Base-by-base conservation (phyloP, 2,113 vertebrate species). In the Coreoperca whiteheadi region DNA sequence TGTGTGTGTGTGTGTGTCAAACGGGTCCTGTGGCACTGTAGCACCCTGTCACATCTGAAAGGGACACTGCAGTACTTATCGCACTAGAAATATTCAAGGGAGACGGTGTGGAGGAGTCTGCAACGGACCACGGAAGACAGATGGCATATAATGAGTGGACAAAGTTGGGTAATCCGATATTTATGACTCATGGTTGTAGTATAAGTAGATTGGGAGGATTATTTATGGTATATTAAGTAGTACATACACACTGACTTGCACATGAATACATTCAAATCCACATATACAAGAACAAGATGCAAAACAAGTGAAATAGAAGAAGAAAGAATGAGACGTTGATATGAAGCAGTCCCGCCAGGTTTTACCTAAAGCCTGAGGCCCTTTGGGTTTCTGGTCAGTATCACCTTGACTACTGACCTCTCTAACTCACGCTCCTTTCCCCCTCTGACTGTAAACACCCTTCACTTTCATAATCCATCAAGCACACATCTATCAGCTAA, bases 381-480 rank as follows among this genome's bases (percentile, higher is more conserved):
- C 73, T 77, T 48, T 25, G 37, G 18, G 79, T 82, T 81, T 93
- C 91, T 93, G 92, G 89, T 89, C 84, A 91, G 85, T 82, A 71
- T 94, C 91, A 92, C 87, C 57, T 79, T 78, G 91, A 93, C 85
- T 18, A 89, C 91, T 90, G 91, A 92, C 88, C 92, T 83, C 88
- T 87, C 86, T 90, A 82, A 79, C 81, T 87, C 81, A 37, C 18
- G 50, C 57, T 86, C 69, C 43, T 54, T 76, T 71, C 75, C 88
- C 85, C 65, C 64, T 82, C 65, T 20, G 74, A 92, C 85, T 87
- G 82, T 94, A 94, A 94, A 93, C 94, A 93, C 88, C 63, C 83
- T 81, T 90, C 86, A 85, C 87, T 87, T 88, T 82, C 53, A 84
- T 65, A 74, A 90, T 92, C 84, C 70, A 87, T 92, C 85, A 82